Conservation (phyloP, 2,797 vertebrate species). For the Echiichthys vipera region DNA sequence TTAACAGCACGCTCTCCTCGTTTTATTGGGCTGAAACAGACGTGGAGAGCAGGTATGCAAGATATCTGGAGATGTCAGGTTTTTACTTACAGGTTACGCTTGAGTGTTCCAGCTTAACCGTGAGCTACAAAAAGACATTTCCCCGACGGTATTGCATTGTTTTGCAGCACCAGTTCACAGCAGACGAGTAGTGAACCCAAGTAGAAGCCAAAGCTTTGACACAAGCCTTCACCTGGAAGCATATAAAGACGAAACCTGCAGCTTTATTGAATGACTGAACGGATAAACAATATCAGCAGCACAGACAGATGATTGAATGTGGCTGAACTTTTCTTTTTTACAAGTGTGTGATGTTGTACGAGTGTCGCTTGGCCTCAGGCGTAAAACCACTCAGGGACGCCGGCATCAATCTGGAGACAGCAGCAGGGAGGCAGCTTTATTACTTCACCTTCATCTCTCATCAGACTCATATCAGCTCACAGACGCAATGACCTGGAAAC, state of each 20-base stretch:
- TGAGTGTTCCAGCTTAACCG: neutral
- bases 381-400: slow-evolving; percentile 4
- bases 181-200: neutral
- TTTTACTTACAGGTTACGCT: slow-evolving; percentile 7
- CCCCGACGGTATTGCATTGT: neutral
- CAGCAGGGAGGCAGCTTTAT: slow-evolving; percentile 9
- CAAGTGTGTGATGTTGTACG: neutral
- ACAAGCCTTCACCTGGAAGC: neutral
- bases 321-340: neutral
- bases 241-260: neutral
- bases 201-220: neutral
- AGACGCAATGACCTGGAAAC: slow-evolving; percentile 17
- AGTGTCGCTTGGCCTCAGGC: slow-evolving; percentile 10
- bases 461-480: slow-evolving; percentile 12
- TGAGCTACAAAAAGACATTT: slow-evolving; percentile 3
- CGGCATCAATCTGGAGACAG: slow-evolving; percentile 18
- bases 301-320: neutral
- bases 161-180: neutral
- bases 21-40: slow-evolving; percentile 43
- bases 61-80: neutral
- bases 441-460: slow-evolving; percentile 30
- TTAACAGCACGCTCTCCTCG: slow-evolving; percentile 9
- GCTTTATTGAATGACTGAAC: neutral
- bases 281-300: neutral
- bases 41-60: slow-evolving; percentile 10